Evolutionary conservation across 1,140 invertebrate genomes (phyloP).

Genomic region (Elysia chlorotica): DNA sequence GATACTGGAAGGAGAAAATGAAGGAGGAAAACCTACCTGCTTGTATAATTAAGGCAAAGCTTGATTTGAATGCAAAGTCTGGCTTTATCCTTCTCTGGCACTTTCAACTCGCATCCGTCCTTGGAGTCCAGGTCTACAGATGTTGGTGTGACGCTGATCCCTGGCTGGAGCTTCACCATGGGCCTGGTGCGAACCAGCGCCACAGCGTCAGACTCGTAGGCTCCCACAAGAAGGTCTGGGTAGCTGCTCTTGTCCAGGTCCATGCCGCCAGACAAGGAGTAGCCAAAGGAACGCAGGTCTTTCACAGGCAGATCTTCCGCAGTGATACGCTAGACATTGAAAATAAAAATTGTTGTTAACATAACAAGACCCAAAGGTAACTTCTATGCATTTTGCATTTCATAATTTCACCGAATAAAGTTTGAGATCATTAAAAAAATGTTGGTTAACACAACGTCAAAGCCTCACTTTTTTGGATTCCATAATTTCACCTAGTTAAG

Average conservation of each 20-base stretch:
- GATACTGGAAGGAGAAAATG: too few relatives aligned
- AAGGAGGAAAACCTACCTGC: too few relatives aligned
- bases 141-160: slow-evolving; percentile 26
- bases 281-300: slow-evolving; percentile 44
- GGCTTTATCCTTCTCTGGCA: slow-evolving; percentile 1
- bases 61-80: slow-evolving; percentile 36
- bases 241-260: slow-evolving; percentile 56
- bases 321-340: too few relatives aligned
- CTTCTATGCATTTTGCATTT: too few relatives aligned
- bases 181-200: slow-evolving; percentile 75
- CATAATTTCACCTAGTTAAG: too few relatives aligned
- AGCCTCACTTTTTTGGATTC: too few relatives aligned
- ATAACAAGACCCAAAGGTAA: too few relatives aligned
- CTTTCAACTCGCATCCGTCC: slow-evolving; percentile 15
- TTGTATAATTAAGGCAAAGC: slow-evolving; percentile 42
- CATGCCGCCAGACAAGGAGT: slow-evolving; percentile 47
- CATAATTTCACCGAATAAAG: too few relatives aligned
- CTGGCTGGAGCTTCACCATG: slow-evolving; percentile 64
- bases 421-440: too few relatives aligned
- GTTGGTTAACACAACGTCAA: too few relatives aligned
- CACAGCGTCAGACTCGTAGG: slow-evolving; percentile 44
- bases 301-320: slow-evolving; percentile 29
- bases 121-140: slow-evolving; percentile 28
- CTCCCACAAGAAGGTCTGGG: slow-evolving; percentile 56
- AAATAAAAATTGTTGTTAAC: too few relatives aligned